These are phyloP conservation scores for Paramisgurnus dabryanus DNA, from an alignment of 2,113 vertebrate genomes.

Conservation along the genomic window DNA sequence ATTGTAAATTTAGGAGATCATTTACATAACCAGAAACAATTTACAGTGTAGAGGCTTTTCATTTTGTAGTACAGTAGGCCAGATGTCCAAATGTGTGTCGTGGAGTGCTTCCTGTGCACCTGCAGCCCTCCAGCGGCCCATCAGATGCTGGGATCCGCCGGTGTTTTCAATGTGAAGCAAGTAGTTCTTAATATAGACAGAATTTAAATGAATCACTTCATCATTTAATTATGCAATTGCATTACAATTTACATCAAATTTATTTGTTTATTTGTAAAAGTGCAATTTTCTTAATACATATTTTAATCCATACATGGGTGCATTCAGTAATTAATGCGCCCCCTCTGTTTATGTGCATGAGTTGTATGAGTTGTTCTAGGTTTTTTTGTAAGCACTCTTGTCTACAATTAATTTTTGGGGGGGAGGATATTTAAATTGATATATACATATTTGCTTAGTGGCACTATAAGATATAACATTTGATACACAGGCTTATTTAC, in stretches of 20 bases:
- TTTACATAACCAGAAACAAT: background rate
- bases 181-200: background rate
- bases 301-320: background rate
- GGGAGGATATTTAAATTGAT: no score
- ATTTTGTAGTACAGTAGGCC: background rate
- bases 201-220: background rate
- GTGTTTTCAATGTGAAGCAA: background rate
- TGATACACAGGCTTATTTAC: no score
- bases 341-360: no score
- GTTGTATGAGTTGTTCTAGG: no score
- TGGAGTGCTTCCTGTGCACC: conserved; percentile 22
- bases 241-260: background rate
- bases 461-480: no score
- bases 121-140: conserved; percentile 24
- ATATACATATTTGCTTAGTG: no score
- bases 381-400: no score
- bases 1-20: background rate
- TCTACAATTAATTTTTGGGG: no score
- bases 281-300: background rate
- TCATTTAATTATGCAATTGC: background rate
- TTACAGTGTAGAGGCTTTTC: background rate
- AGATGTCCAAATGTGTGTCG: background rate
- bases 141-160: background rate
- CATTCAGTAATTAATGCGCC: no score
- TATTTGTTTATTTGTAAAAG: background rate